Percentiles rank a stretch among this genome's conserved stretches.
Conservation (phyloP, 2,113 vertebrate genomes). For the Neolamprologus fasciatus region DNA sequence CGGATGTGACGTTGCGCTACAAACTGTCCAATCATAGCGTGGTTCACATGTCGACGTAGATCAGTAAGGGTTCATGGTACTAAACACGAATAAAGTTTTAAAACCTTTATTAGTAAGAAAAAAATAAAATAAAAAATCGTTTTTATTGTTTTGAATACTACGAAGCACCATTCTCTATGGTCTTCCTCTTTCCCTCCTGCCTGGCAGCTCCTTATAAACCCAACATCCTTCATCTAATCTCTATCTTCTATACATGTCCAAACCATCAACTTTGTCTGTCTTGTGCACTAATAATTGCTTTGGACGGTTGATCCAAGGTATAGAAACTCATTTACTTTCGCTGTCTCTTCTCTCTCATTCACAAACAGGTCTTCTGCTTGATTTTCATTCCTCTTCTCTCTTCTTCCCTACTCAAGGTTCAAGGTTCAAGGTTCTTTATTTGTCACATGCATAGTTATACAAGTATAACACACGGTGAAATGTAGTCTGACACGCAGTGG, state of each 20-base stretch:
- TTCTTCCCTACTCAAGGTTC: background rate
- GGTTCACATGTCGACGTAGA: background rate
- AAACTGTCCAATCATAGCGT: background rate
- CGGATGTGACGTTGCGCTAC: conserved; percentile 1
- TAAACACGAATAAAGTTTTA: background rate
- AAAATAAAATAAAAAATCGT: background rate
- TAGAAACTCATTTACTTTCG: background rate
- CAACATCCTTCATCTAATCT: background rate
- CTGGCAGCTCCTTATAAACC: background rate
- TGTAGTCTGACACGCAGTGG: no score
- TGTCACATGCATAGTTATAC: no score
- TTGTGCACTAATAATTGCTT: background rate
- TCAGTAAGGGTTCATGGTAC: background rate
- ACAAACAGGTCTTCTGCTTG: background rate
- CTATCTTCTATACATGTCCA: background rate
- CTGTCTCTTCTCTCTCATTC: background rate
- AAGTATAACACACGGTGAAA: no score
- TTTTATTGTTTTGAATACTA: background rate
- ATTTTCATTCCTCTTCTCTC: background rate
- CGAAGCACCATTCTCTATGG: background rate
- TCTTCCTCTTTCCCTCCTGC: background rate
- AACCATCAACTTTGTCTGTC: background rate
- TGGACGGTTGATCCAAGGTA: background rate
- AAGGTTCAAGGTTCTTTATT: no score
- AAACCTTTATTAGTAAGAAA: background rate